Base-by-base conservation (phyloP, 2,113 vertebrate genomes). In the Mormyrus lacerda region DNA sequence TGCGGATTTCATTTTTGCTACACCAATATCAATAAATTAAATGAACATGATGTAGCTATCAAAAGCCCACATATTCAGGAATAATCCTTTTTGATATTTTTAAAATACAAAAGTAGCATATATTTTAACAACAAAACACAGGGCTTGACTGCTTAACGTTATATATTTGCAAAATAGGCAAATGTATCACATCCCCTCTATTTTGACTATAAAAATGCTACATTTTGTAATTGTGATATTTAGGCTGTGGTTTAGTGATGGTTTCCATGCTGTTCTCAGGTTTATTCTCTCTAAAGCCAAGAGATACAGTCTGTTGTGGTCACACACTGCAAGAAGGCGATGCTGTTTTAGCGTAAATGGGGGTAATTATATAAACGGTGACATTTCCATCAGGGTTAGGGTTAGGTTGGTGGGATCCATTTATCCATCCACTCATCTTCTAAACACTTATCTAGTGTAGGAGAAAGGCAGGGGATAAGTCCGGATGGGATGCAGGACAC, bases 191-290 rank as follows among this genome's bases (percentile, higher is more conserved):
- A 42, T 84, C 19, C 44, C 17, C 21, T 84, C 24, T 84, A 47
- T 84, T 84, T 84, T 7, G 19, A 47, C 82, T 84, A 84, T 21
- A 84, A 84, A 79, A 84, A 84, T 84, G 82, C 82, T 84, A 84
- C 82, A 84, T 45, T 84, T 84, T 47, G 44, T 47, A 84, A 82
- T 82, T 84, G 42, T 47, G 82, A 42, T 47, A 44, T 45, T 84
- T 45, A 47, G 73, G 73, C 35, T 19, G 39, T 84, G 39, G 35
- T 47, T 84, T 24, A 84, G 82, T 84, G 44, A n/a, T 47, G 69
- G 9, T 47, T 45, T 44, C 9, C 19, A 83, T 45, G 35, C 39
- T 47, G 82, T 39, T 45, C 21, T 83, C 39, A 31, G 15, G 17
- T 45, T 45, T 47, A 84, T 24, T 84, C 82, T 24, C 44, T 10